Conservation (phyloP, 2,113 vertebrate species). For the Chiloscyllium plagiosum region DNA sequence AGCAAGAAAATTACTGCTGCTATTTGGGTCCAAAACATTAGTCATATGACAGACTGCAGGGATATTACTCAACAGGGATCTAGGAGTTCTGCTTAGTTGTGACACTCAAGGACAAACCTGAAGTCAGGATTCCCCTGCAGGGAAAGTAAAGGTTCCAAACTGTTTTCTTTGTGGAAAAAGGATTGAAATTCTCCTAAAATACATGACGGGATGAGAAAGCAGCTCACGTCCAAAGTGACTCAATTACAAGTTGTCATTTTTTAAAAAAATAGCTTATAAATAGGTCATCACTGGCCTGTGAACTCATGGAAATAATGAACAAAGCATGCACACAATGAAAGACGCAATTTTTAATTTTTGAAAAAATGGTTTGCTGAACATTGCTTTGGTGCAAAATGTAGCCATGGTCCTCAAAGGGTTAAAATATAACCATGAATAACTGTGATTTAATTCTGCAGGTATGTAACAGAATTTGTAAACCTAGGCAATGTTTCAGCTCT, state of each 20-base stretch:
- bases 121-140: background rate
- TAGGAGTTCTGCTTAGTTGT: background rate
- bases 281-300: background rate
- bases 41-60: background rate
- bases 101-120: background rate
- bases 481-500: conserved; percentile 99
- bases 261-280: background rate
- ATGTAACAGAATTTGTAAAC: conserved; percentile 99
- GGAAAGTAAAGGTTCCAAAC: background rate
- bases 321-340: background rate
- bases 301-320: background rate
- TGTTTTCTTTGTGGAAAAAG: conserved; percentile 19
- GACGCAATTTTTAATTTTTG: background rate
- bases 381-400: conserved; percentile 23
- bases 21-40: background rate
- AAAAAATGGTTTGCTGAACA: background rate
- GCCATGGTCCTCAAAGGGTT: conserved; percentile 31
- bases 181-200: background rate
- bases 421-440: conserved; percentile 66
- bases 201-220: background rate
- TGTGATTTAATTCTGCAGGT: conserved; percentile 99
- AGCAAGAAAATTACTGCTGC: background rate
- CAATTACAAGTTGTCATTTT: background rate
- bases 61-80: background rate
- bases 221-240: background rate